These are phyloP conservation scores for Adelphocoris suturalis DNA, from an alignment of 2,888 invertebrate genomes.

Conservation along the genomic window DNA sequence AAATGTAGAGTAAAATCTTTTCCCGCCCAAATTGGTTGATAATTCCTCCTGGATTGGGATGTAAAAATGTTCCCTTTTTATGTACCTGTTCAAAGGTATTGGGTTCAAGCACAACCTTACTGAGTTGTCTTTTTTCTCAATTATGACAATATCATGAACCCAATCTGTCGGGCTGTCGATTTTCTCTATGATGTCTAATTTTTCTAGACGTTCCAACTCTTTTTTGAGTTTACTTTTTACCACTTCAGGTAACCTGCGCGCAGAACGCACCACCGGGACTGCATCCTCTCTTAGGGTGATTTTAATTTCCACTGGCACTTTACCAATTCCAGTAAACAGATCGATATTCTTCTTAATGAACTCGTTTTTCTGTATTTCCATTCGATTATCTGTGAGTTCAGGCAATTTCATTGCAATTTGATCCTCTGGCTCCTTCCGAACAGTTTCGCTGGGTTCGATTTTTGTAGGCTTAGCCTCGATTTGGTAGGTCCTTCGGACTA, in stretches of 20 bases:
- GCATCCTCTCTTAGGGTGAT: neutral
- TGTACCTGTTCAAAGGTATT: slow-evolving; percentile 16
- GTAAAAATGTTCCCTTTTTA: neutral
- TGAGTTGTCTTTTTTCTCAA: too few species aligned
- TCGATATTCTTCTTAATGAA: neutral
- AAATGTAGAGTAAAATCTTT: too few species aligned
- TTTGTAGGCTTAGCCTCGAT: neutral
- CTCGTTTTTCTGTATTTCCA: too few species aligned
- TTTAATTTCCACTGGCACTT: neutral
- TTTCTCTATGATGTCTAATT: too few species aligned
- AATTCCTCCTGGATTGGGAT: too few species aligned
- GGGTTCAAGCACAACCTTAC: neutral
- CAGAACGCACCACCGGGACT: neutral
- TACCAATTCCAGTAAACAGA: neutral
- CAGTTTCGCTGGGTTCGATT: too few species aligned
- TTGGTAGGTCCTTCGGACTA: slow-evolving; percentile 2
- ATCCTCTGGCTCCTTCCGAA: too few species aligned
- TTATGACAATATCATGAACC: too few species aligned
- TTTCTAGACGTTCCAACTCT: neutral
- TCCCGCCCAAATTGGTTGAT: too few species aligned
- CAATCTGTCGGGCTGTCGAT: too few species aligned
- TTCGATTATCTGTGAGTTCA: too few species aligned
- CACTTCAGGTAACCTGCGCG: neutral
- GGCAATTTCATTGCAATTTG: too few species aligned
- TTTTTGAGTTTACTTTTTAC: slow-evolving; percentile 2